Evolutionary conservation across 2,797 vertebrate species (phyloP), one percentile per base, ranked within the genome.

Genomic region (Podarcis lilfordi): DNA sequence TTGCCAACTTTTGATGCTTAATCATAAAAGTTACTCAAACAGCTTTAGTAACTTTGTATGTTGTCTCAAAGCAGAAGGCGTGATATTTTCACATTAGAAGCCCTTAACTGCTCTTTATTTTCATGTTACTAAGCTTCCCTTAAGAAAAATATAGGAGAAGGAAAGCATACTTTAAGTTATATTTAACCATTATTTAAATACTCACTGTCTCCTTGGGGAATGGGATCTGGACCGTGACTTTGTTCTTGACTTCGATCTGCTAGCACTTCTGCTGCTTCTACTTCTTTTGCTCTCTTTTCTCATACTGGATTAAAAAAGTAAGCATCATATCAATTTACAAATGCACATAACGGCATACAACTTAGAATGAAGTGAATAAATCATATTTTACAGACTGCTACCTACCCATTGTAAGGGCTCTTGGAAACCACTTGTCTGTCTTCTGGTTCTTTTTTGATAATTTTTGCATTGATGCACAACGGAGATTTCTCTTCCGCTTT

Each of bases 361-460:
- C 72, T n/a, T n/a, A 84, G 79, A 87, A 25, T 68, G 76, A 77
- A 45, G 25, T 59, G 0, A 3, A 55, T 55, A 15, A 50, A 84
- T 59, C 2, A 6, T 37, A 32, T 74, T 35, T 35, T 74, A 29
- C n/a, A 71, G 32, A 8, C n/a, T 23, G 72, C 2, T 3, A 95
- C 98, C 92, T 86, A 99, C 99, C 99, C 99, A 0, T 99, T 99
- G 84, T 99, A 99, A 88, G 99, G 99, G 95, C 99, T 99, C 96
- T 99, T 99, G 3, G 98, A 98, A 92, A 96, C 94, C 93, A 98
- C 98, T 9, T 98, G 97, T 64, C 98, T 97, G 90, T 97, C 98
- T 71, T 99, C 99, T 0, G 98, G 95, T 91, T 99, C 99, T 84
- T 99, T 99, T 94, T 99, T 99, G 13, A 98, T 86, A 0, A 96